These are phyloP conservation scores for Atta cephalotes DNA, from an alignment of 1,140 invertebrate species.

Conservation along the genomic window DNA sequence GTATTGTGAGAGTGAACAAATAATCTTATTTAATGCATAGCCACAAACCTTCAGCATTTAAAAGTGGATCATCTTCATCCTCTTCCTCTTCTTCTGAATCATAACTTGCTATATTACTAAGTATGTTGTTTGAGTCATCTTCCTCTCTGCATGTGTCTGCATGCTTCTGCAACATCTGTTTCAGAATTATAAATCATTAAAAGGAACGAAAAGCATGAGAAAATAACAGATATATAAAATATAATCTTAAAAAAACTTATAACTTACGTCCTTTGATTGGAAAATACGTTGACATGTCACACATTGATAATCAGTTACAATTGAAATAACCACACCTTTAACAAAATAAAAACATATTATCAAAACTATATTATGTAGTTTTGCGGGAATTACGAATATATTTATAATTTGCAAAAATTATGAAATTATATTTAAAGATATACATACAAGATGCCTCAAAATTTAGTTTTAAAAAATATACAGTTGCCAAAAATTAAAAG, in stretches of 20 bases:
- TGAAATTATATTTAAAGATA: background rate
- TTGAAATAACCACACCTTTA: slow-evolving; percentile 78
- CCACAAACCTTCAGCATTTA: slow-evolving; percentile 70
- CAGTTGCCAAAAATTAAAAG: background rate
- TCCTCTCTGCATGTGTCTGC: slow-evolving; percentile 84
- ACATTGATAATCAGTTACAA: slow-evolving; percentile 83
- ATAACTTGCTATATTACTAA: slow-evolving; percentile 78
- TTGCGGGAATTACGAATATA: background rate
- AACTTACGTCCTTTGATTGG: slow-evolving; percentile 80
- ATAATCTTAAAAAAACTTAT: slow-evolving; percentile 15
- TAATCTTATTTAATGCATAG: background rate
- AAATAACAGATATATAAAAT: background rate
- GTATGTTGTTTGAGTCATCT: slow-evolving; percentile 81
- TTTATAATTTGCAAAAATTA: no score
- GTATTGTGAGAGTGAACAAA: background rate
- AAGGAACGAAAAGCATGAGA: background rate
- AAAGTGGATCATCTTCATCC: slow-evolving; percentile 75
- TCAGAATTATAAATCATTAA: slow-evolving; percentile 27
- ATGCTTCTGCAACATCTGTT: slow-evolving; percentile 82
- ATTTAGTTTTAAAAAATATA: slow-evolving; percentile 6
- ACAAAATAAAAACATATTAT: slow-evolving; percentile 46
- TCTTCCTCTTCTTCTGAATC: slow-evolving; percentile 80
- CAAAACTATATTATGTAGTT: background rate
- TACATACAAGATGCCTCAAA: background rate
- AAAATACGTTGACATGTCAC: slow-evolving; percentile 84